Evolutionary conservation across 2,113 vertebrate genomes (phyloP), one percentile per base, ranked within the genome.

Genomic region (Nansenia antarctica): DNA sequence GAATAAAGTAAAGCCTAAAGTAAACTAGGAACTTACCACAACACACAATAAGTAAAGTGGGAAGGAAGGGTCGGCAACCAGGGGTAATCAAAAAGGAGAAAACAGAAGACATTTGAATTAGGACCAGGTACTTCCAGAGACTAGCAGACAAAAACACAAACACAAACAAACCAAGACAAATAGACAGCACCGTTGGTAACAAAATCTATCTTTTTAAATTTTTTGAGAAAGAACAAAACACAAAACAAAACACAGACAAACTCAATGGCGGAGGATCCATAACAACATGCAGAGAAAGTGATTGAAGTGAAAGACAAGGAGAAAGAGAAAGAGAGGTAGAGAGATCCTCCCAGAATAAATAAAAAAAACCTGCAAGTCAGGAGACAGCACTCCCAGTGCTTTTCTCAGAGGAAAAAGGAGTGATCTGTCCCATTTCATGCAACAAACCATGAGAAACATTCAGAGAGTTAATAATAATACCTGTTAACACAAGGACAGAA

Each of bases 51-150:
- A 96, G 96, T 96, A 96, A 96, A 98, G 95, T 95, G 91, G 95
- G 95, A 93, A 96, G 94, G 91, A 95, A 93, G 91, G 94, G 90
- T 96, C 98, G 92, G 95, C 95, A 96, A 96, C 96, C 96, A 92
- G 95, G 95, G n/a, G 91, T 92, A 91, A 96, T 87, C 82, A 95
- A 90, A 69, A 87, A 94, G 94, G 94, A 96, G 94, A 98, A 95
- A 98, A 98, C 94, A 99, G 94, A 98, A 95, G 94, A 96, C 90
- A 96, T 93, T 98, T 95, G 95, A 95, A 97, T 98, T 93, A 96
- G 94, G 93, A 91, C 82, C 81, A 80, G 85, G 90, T 94, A 93
- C 64, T 91, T 92, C 90, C 90, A 93, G 92, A 94, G 90, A 83
- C 29, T 86, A 92, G 93, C 89, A 86, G 93, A 92, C 60, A 92